A percentile compares a stretch with the other conserved stretches of the same genome.
These are phyloP conservation scores for Graphium colonna DNA, from an alignment of 2,888 invertebrate species.

Conservation along the genomic window DNA sequence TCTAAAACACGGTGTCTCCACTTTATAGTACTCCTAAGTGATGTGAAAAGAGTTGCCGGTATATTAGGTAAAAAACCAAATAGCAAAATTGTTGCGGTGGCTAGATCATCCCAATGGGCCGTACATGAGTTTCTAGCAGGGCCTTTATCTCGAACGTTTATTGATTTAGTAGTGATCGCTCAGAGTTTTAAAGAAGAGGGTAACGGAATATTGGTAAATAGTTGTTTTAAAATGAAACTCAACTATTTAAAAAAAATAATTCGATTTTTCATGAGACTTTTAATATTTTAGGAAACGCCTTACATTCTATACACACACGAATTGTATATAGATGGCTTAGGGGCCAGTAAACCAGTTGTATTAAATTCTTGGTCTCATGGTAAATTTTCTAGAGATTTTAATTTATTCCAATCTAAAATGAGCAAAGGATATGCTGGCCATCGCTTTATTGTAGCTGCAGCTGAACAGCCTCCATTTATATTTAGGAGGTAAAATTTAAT, in stretches of 20 bases:
- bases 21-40: slow-evolving; percentile 84
- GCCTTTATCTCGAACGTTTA: slow-evolving; percentile 81
- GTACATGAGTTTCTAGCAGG: slow-evolving; percentile 85
- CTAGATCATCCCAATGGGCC: slow-evolving; percentile 87
- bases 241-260: background rate
- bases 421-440: slow-evolving; percentile 85
- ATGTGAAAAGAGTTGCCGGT: slow-evolving; percentile 79
- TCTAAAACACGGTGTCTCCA: slow-evolving; percentile 77
- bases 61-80: slow-evolving; percentile 82
- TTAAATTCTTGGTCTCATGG: slow-evolving; percentile 86
- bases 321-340: slow-evolving; percentile 86
- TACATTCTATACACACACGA: slow-evolving; percentile 88
- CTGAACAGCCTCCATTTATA: slow-evolving; percentile 87
- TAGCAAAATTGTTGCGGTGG: slow-evolving; percentile 83
- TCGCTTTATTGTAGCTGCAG: slow-evolving; percentile 84
- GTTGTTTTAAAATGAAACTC: background rate
- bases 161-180: slow-evolving; percentile 85
- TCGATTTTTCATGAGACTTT: too few relatives aligned
- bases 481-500: slow-evolving; percentile 77
- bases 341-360: slow-evolving; percentile 83
- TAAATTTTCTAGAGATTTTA: slow-evolving; percentile 80
- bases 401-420: slow-evolving; percentile 86
- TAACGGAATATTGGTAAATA: slow-evolving; percentile 60
- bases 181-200: slow-evolving; percentile 81
- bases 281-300: slow-evolving; percentile 78